Percentiles rank a stretch among this genome's conserved stretches.
phyloP scores from a whole-genome alignment of 2,888 invertebrate genomes.

The Thumatha senex region DNA sequence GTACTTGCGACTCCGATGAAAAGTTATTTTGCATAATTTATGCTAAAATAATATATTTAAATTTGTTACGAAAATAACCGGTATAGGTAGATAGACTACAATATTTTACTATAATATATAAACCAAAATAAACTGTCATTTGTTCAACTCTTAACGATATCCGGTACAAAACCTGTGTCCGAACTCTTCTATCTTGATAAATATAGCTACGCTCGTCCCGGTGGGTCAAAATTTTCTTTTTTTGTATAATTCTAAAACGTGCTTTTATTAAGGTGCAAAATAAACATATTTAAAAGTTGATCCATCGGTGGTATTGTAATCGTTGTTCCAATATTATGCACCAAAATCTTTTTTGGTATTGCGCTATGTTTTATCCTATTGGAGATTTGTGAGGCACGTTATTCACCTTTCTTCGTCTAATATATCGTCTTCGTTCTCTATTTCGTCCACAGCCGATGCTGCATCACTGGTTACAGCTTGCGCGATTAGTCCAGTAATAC shows the following conservation, averaged over 20 bases:
- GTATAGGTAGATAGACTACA: too few relatives aligned
- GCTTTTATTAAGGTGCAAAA: constrained; percentile 1
- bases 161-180: too few relatives aligned
- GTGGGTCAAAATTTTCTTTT: not conserved
- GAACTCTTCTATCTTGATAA: not conserved
- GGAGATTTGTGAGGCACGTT: constrained; percentile 21
- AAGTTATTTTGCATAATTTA: too few relatives aligned
- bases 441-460: constrained; percentile 51
- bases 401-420: constrained; percentile 52
- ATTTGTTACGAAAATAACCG: too few relatives aligned
- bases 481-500: constrained; percentile 67
- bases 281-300: constrained; percentile 11
- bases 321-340: constrained; percentile 26
- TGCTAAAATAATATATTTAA: too few relatives aligned
- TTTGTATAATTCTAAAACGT: not conserved
- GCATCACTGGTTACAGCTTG: constrained; percentile 67
- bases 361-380: constrained; percentile 47
- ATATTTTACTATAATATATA: too few relatives aligned
- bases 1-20: too few relatives aligned
- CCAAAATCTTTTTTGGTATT: constrained; percentile 56
- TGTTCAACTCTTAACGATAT: too few relatives aligned
- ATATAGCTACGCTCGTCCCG: not conserved
- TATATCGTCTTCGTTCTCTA: constrained; percentile 56
- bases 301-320: constrained; percentile 23
- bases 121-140: too few relatives aligned